These are phyloP conservation scores for Phenganax marumi DNA, from an alignment of 92 coral and sea anemone species.

Conservation along the genomic window DNA sequence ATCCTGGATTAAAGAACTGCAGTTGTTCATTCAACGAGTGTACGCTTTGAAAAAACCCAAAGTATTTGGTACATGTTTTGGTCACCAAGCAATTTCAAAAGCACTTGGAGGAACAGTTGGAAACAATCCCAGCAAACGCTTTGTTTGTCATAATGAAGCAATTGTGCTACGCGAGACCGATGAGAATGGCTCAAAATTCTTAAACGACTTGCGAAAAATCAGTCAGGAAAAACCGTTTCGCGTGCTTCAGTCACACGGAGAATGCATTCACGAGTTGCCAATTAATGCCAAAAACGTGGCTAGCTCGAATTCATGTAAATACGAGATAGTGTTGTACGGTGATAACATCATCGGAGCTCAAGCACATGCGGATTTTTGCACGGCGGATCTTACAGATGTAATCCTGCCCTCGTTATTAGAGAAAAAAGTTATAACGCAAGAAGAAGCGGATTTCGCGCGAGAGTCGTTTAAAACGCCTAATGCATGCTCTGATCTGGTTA, in stretches of 20 bases:
- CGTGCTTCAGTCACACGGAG: slow-evolving; percentile 73
- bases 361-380: slow-evolving; percentile 66
- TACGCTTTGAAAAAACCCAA: slow-evolving; percentile 55
- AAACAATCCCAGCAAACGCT: slow-evolving; percentile 65
- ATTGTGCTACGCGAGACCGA: slow-evolving; percentile 15
- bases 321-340: slow-evolving; percentile 69
- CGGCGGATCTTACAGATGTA: slow-evolving; percentile 59
- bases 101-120: slow-evolving; percentile 82
- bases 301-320: slow-evolving; percentile 65
- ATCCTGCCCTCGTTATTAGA: slow-evolving; percentile 57
- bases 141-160: slow-evolving; percentile 66
- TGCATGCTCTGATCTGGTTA: slow-evolving; percentile 17
- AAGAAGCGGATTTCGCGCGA: slow-evolving; percentile 32
- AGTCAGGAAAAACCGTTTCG: slow-evolving; percentile 55
- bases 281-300: slow-evolving; percentile 63
- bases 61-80: slow-evolving; percentile 79
- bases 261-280: slow-evolving; percentile 70
- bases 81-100: slow-evolving; percentile 73
- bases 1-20: slow-evolving; percentile 61
- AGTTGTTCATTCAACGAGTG: slow-evolving; percentile 48
- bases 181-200: slow-evolving; percentile 7
- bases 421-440: slow-evolving; percentile 47
- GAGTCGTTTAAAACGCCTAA: slow-evolving; percentile 57
- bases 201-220: slow-evolving; percentile 38
- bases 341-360: slow-evolving; percentile 73